phyloP scores from a whole-genome alignment of 2,888 invertebrate species.

The Drosophila buzzatii region DNA sequence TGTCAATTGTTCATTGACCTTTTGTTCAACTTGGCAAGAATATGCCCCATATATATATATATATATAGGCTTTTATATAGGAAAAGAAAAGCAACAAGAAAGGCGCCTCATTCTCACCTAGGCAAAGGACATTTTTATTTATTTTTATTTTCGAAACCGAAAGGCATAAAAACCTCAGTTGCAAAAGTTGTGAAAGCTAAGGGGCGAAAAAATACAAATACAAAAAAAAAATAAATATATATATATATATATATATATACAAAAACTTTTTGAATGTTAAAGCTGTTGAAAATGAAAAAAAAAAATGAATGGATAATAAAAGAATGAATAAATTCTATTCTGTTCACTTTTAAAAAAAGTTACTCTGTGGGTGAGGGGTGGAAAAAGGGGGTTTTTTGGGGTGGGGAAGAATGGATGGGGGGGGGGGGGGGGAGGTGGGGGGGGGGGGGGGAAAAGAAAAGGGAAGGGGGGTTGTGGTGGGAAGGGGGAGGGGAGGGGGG shows the following conservation, averaged over 20 bases:
- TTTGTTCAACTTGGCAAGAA: constrained; percentile 44
- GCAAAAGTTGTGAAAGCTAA: constrained; percentile 25
- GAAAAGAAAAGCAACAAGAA: constrained; percentile 13
- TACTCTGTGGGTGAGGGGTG: too few relatives aligned
- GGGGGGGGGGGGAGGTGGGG: too few relatives aligned
- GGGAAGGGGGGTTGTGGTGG: too few relatives aligned
- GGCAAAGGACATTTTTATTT: constrained; percentile 32
- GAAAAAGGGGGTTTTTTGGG: too few relatives aligned
- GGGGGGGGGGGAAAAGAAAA: too few relatives aligned
- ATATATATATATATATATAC: background rate
- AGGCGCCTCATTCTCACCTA: constrained; percentile 45
- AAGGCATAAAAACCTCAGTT: constrained; percentile 36
- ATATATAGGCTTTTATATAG: background rate
- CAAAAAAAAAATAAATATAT: too few relatives aligned
- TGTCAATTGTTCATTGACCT: constrained; percentile 71
- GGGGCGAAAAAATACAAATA: constrained; percentile 18
- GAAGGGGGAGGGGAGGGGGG: too few relatives aligned
- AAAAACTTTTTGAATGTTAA: constrained; percentile 67
- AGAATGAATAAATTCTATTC: too few relatives aligned
- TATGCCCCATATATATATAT: constrained; percentile 1
- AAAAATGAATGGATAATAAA: too few relatives aligned
- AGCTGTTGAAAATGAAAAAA: too few relatives aligned
- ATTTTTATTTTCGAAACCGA: constrained; percentile 29
- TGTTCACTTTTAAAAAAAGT: too few relatives aligned
- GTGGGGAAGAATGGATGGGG: too few relatives aligned